Base-by-base conservation (phyloP, 2,113 vertebrate species). In the Chinchilla lanigera region DNA sequence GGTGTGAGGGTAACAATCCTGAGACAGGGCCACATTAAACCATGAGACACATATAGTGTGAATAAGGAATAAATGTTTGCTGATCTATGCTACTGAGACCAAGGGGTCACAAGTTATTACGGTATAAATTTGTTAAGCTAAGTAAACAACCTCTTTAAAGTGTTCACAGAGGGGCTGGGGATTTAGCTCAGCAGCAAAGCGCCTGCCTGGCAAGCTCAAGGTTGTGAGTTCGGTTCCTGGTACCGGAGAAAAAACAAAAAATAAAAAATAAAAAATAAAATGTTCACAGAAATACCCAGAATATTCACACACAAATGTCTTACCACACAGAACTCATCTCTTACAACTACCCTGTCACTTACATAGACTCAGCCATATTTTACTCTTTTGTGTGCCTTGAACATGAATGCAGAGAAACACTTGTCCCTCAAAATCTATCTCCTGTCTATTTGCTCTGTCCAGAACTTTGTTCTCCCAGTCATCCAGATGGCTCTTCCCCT, bases 1-100 rank as follows among this genome's bases (percentile, higher is more conserved):
- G 1, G 35, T 4, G 41, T 1, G 24, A 35, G 24, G 83, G 12
- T 28, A 47, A 26, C 1, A 0, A 24, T 30, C 30, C 54, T 35
- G 26, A 33, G n/a, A 41, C 10, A 30, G 33, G 67, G 47, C 50
- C 41, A 69, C 35, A 44, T 73, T 47, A 9, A 44, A 80, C 22
- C 41, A 13, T 35, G 35, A 24, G 16, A 0, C 1, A 33, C 28
- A 17, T 6, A 7, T 7, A 54, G 0, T n/a, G 26, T 10, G 7
- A 50, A 33, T 52, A 35, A 81, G 26, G 9, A 63, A 26, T 12
- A 16, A 28, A 14, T 1, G 28, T 8, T 10, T 65, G 38, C 30
- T 75, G 22, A 47, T 58, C 22, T 17, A 81, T 20, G 22, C 24
- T 30, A 11, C 54, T 73, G 61, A 58, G 47, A 41, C 4, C 2